These are phyloP conservation scores for Baryphthengus martii DNA, from an alignment of 2,113 vertebrate species.

Conservation along the genomic window DNA sequence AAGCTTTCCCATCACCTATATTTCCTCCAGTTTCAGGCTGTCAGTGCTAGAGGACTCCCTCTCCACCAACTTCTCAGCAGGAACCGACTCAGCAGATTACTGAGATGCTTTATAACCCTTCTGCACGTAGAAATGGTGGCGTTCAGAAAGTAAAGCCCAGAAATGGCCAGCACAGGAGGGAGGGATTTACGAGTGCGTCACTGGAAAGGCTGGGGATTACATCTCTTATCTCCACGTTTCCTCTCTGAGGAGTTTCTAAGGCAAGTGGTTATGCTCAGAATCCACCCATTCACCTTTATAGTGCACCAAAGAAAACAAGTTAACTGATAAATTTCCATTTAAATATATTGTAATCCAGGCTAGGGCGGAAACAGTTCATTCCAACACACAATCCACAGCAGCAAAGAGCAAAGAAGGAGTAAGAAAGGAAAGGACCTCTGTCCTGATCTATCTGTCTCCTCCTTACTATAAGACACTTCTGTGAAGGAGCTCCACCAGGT, in stretches of 20 bases:
- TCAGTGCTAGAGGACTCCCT: background rate
- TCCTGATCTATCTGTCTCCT: background rate
- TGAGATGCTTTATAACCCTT: background rate
- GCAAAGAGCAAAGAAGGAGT: background rate
- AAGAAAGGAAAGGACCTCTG: background rate
- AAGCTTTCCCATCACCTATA: background rate
- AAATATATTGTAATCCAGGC: background rate
- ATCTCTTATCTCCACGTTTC: background rate
- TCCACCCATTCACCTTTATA: background rate
- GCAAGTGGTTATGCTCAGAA: background rate
- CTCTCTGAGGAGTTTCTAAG: background rate
- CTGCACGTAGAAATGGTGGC: accelerated
- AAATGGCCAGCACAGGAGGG: background rate
- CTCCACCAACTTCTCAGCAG: background rate
- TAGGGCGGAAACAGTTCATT: background rate
- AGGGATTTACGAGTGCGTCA: background rate
- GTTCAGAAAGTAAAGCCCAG: background rate
- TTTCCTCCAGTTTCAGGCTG: background rate
- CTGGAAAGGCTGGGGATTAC: background rate
- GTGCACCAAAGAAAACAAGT: background rate
- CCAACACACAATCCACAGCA: background rate
- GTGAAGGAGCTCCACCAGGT: too few relatives aligned
- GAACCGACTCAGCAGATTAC: background rate
- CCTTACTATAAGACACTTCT: accelerated
- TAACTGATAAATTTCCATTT: background rate